A percentile compares a stretch with the other conserved stretches of the same genome.
Conservation (phyloP, 2,113 vertebrate species). For the Xyliphius kryptos region DNA sequence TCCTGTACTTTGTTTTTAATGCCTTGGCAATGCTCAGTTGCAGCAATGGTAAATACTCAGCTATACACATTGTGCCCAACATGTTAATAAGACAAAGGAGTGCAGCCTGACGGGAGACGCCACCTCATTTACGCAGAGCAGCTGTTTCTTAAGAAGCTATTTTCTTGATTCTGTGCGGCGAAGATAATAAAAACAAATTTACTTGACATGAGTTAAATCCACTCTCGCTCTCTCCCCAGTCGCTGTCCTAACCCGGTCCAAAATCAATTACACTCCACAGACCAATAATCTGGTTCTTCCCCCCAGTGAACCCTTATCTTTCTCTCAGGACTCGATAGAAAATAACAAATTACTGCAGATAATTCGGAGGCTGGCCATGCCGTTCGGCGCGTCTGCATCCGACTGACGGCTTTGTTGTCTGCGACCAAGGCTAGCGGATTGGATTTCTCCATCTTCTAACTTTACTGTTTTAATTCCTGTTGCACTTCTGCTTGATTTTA, state of each 20-base stretch:
- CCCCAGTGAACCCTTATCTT: conserved; percentile 36
- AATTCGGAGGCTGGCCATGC: conserved; percentile 20
- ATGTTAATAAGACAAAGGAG: neutral
- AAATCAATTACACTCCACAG: conserved; percentile 43
- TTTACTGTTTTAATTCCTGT: neutral
- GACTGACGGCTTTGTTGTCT: conserved; percentile 10
- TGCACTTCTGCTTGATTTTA: neutral
- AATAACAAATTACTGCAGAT: conserved; percentile 44
- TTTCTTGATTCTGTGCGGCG: conserved; percentile 20
- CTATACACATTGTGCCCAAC: neutral
- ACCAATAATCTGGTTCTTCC: conserved; percentile 31
- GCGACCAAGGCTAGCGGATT: conserved; percentile 31
- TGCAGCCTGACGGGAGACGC: neutral
- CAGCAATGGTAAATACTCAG: too few species aligned
- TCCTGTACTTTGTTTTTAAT: neutral
- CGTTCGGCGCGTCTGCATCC: conserved; percentile 11
- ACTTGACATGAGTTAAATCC: conserved; percentile 28
- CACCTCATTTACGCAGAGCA: conserved; percentile 1
- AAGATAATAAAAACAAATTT: conserved; percentile 35
- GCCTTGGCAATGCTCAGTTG: neutral
- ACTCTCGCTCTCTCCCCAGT: neutral
- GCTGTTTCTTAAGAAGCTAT: neutral
- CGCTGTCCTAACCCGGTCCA: conserved; percentile 23
- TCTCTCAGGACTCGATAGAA: conserved; percentile 40
- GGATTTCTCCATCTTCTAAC: conserved; percentile 11